These are phyloP conservation scores for Catharus minimus DNA, from an alignment of 2,113 vertebrate genomes.

Conservation along the genomic window DNA sequence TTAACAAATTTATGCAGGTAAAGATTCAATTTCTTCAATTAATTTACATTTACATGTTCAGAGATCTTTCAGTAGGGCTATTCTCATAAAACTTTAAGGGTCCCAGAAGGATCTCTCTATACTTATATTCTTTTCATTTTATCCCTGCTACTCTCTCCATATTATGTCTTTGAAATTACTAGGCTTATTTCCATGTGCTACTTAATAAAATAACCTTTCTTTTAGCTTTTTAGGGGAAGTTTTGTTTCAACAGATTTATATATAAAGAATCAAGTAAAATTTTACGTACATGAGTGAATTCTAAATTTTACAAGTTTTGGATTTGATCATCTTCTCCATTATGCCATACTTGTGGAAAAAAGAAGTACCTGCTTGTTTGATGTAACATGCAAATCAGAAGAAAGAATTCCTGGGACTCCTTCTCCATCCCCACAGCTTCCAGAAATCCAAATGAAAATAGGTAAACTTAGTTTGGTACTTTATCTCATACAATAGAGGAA, in stretches of 20 bases:
- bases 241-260: conserved; percentile 23
- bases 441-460: neutral
- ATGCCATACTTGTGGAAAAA: neutral
- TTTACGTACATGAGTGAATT: neutral
- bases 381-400: neutral
- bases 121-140: conserved; percentile 43
- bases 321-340: neutral
- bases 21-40: conserved; percentile 51
- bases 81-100: conserved; percentile 45
- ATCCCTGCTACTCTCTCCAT: neutral
- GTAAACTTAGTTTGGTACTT: neutral
- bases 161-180: conserved; percentile 44
- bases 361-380: neutral
- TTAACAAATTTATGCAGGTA: conserved; percentile 53
- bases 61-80: conserved; percentile 8
- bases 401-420: neutral
- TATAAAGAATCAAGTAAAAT: conserved; percentile 3
- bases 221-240: neutral
- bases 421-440: neutral
- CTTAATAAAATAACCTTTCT: conserved; percentile 16
- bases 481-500: neutral
- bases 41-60: conserved; percentile 33
- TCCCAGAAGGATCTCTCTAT: conserved; percentile 13
- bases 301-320: neutral
- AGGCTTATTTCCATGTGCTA: conserved; percentile 16